These are phyloP conservation scores for Hydrochoerus hydrochaeris DNA, from an alignment of 2,113 vertebrate species.

Conservation along the genomic window DNA sequence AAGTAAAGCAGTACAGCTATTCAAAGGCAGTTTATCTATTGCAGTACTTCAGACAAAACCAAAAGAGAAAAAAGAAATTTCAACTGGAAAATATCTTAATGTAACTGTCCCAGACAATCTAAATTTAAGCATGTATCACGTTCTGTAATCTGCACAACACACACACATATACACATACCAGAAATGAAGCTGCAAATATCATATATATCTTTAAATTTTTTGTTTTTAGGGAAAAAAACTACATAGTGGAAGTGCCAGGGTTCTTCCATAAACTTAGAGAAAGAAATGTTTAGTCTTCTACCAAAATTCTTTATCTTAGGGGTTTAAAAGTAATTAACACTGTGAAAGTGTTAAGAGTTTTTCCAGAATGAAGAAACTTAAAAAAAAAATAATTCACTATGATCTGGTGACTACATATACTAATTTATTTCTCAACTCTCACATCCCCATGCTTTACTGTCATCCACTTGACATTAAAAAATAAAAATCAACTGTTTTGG, in stretches of 20 bases:
- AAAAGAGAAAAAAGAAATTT: constrained; percentile 82
- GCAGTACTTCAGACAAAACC: constrained; percentile 79
- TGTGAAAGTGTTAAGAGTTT: not conserved
- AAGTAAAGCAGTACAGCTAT: constrained; percentile 65
- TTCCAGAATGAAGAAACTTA: not conserved
- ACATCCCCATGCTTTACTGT: not conserved
- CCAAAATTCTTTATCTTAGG: not conserved
- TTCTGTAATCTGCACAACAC: constrained; percentile 46
- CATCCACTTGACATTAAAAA: not conserved
- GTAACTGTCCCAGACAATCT: constrained; percentile 91
- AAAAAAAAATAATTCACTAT: not conserved
- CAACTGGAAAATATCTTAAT: constrained; percentile 85
- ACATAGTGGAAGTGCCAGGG: not conserved
- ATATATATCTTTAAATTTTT: not conserved
- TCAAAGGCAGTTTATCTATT: constrained; percentile 86
- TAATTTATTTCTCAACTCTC: not conserved
- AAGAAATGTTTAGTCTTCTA: not conserved
- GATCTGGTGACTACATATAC: not conserved
- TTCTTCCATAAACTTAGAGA: constrained; percentile 28
- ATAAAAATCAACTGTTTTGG: not conserved
- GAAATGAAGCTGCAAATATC: not conserved
- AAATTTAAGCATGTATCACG: constrained; percentile 86
- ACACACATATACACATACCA: not conserved
- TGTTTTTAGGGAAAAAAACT: not conserved
- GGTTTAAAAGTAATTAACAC: not conserved